Evolutionary conservation across 92 coral and sea anemone species (phyloP), one percentile per base, ranked within the genome.

Genomic region (Phenganax marumi): DNA sequence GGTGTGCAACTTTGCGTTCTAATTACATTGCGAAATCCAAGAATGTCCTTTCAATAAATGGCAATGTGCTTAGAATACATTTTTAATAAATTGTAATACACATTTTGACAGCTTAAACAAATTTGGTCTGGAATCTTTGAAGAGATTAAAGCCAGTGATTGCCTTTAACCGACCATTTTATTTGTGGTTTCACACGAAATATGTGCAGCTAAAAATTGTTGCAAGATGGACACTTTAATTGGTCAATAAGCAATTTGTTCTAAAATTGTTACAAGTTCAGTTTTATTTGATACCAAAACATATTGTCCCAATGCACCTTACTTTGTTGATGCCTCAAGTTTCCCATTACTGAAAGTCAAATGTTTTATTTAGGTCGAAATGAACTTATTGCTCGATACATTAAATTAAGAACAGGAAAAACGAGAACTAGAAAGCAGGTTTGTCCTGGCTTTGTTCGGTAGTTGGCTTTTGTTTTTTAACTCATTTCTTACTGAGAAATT

Each of bases 351-450:
- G 61, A 96, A 97, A 97, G 57, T 96, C 97, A n/a, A 96, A 92
- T 89, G 99, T 33, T 33, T 33, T 26, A 52, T 76, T 39, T 68
- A 96, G 99, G 99, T 70, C 97, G 99, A n/a, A 96, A 96, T 89
- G 99, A 96, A 68, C 86, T 96, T 62, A 96, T 96, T 87, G 99
- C 99, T 10, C 88, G 99, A 12, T 96, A 96, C 71, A 96, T 96
- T 81, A 96, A 96, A 71, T 79, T 96, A 49, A 89, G 99, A 85
- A 96, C 99, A 52, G 99, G 99, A 18, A 96, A 96, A 63, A 96
- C 99, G 11, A 89, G 99, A 52, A 96, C 99, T 17, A 86, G 99
- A 75, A 96, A 96, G 85, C 99, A 96, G 91, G 99, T 96, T 58
- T 58, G 65, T 58, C 16, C 2, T 58, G 16, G n/a, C 43, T 33